phyloP scores from a whole-genome alignment of 2,797 vertebrate genomes.

The Remorina albescens region DNA sequence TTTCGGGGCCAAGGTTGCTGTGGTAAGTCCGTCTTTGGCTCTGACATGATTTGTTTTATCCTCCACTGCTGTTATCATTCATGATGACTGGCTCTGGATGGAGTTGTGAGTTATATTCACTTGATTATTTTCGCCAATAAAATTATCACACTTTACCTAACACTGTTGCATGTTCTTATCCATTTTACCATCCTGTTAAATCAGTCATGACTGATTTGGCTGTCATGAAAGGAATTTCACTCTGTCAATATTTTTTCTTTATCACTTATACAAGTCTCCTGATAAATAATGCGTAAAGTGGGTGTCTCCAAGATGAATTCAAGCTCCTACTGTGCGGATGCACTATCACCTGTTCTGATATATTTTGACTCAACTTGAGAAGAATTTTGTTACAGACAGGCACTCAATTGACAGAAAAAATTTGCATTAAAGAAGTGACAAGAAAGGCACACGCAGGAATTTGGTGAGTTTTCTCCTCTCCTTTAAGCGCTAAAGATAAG shows the following conservation, averaged over 20 bases:
- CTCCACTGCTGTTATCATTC: conserved; percentile 42
- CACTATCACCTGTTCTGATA: conserved; percentile 5
- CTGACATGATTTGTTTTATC: conserved; percentile 41
- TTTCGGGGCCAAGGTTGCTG: conserved; percentile 89
- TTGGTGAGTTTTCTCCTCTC: conserved; percentile 47
- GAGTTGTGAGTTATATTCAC: conserved; percentile 20
- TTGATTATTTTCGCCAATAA: conserved; percentile 32
- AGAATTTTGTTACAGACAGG: background rate
- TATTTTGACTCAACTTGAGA: conserved; percentile 3
- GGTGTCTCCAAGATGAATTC: conserved; percentile 40
- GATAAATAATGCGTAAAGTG: conserved; percentile 41
- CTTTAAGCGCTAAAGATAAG: conserved; percentile 72
- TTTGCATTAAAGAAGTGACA: conserved; percentile 43
- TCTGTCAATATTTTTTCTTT: conserved; percentile 21
- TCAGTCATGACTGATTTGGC: conserved; percentile 29
- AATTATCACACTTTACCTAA: conserved; percentile 36
- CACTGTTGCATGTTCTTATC: conserved; percentile 5
- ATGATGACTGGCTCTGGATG: background rate
- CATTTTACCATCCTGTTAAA: conserved; percentile 18
- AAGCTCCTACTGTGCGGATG: background rate
- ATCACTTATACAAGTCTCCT: conserved; percentile 14
- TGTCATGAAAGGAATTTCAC: conserved; percentile 31
- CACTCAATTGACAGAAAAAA: conserved; percentile 29
- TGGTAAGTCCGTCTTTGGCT: conserved; percentile 84
- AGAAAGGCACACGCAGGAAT: conserved; percentile 31